Evolutionary conservation across 2,888 invertebrate genomes (phyloP).

Genomic region (Tyria jacobaeae): DNA sequence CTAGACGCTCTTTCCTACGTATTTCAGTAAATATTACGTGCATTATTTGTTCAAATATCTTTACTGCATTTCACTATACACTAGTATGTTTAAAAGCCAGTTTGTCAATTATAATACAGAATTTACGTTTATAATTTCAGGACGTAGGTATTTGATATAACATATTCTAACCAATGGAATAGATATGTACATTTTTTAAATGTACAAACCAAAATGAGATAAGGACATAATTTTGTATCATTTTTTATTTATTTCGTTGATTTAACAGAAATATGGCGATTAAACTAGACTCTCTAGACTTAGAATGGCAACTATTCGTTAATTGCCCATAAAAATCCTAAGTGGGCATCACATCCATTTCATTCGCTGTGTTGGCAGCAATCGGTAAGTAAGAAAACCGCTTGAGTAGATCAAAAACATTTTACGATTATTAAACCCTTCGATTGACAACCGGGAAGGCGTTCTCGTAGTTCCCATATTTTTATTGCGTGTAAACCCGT

Average conservation of each 20-base stretch:
- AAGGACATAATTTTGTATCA: too few relatives aligned
- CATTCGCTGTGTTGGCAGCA: too few relatives aligned
- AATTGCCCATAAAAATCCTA: too few relatives aligned
- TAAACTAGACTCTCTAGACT: too few relatives aligned
- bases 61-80: slow-evolving; percentile 33
- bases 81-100: slow-evolving; percentile 16
- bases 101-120: slow-evolving; percentile 18
- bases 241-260: too few relatives aligned
- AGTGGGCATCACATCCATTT: background rate
- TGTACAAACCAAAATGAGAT: too few relatives aligned
- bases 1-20: slow-evolving; percentile 22
- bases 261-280: too few relatives aligned
- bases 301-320: too few relatives aligned
- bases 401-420: slow-evolving; percentile 79
- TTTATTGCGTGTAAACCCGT: slow-evolving; percentile 86
- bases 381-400: slow-evolving; percentile 45
- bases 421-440: slow-evolving; percentile 85
- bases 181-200: too few relatives aligned
- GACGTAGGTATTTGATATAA: too few relatives aligned
- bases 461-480: slow-evolving; percentile 83
- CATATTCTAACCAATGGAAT: too few relatives aligned
- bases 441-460: slow-evolving; percentile 85
- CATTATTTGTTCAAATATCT: slow-evolving; percentile 7
- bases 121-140: background rate
- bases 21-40: slow-evolving; percentile 20